phyloP scores from a whole-genome alignment of 2,888 invertebrate genomes.

The Ptychoptera contaminata region DNA sequence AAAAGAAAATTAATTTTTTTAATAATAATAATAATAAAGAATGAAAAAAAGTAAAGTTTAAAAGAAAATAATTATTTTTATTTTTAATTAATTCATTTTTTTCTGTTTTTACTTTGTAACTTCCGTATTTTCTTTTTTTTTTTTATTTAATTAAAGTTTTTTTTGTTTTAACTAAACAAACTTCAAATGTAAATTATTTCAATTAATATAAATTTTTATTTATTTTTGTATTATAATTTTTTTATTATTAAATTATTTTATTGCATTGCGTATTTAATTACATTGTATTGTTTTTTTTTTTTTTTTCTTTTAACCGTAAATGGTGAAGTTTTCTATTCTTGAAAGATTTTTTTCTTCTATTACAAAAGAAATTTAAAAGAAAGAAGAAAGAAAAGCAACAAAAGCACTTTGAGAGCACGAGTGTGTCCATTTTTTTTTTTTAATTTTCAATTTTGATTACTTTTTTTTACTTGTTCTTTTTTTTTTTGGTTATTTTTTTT shows the following conservation, averaged over 20 bases:
- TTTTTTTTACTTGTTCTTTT: too few relatives aligned
- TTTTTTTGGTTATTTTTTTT: too few relatives aligned
- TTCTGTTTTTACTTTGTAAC: neutral
- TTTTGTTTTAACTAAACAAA: neutral
- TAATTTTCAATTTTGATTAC: too few relatives aligned
- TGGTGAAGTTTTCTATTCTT: too few relatives aligned
- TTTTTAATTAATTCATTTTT: neutral
- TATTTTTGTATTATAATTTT: neutral
- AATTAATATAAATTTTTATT: neutral
- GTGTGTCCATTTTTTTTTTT: too few relatives aligned
- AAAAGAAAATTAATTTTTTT: conserved; percentile 6
- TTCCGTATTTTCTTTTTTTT: neutral
- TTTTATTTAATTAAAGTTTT: neutral
- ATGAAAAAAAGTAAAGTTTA: conserved; percentile 1
- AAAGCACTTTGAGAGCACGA: too few relatives aligned
- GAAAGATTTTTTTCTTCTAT: too few relatives aligned
- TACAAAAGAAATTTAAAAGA: too few relatives aligned
- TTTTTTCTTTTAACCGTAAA: too few relatives aligned
- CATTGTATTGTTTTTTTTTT: too few relatives aligned
- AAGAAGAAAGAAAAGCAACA: too few relatives aligned
- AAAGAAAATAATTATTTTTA: conserved; percentile 4
- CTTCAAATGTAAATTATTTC: neutral
- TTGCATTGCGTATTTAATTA: too few relatives aligned
- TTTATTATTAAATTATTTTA: neutral
- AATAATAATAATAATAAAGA: conserved; percentile 1